These are phyloP conservation scores for Colaptes auratus DNA, from an alignment of 2,113 vertebrate genomes.

Conservation along the genomic window DNA sequence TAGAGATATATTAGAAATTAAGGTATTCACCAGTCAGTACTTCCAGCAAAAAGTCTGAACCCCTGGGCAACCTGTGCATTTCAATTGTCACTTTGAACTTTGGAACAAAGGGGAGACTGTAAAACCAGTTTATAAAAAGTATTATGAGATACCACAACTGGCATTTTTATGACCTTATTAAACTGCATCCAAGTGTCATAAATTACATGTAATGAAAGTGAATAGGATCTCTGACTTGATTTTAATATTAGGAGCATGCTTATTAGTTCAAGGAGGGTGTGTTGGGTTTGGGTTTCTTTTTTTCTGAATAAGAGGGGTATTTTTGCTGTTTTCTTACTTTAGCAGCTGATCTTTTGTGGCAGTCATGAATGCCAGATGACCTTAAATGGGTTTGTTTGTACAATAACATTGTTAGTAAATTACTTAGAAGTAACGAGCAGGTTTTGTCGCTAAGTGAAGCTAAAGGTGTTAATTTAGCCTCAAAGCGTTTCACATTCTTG, in stretches of 20 bases:
- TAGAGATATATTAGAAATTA: constrained; percentile 66
- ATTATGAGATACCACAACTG: constrained; percentile 88
- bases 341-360: constrained; percentile 78
- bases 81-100: constrained; percentile 88
- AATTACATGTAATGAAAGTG: constrained; percentile 85
- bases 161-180: constrained; percentile 87
- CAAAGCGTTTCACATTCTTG: constrained; percentile 72
- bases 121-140: constrained; percentile 87
- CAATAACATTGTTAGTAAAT: constrained; percentile 72
- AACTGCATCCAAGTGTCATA: constrained; percentile 85
- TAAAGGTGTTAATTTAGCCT: constrained; percentile 78
- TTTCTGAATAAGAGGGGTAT: constrained; percentile 70
- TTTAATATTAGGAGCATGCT: constrained; percentile 81
- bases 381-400: constrained; percentile 71
- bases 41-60: constrained; percentile 70
- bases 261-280: constrained; percentile 73
- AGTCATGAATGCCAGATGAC: constrained; percentile 80
- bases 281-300: not conserved
- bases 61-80: constrained; percentile 78
- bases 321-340: constrained; percentile 74
- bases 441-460: constrained; percentile 71
- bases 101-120: constrained; percentile 85
- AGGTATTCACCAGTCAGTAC: constrained; percentile 63
- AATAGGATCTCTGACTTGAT: constrained; percentile 80
- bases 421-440: constrained; percentile 69